Conservation (phyloP, 2,113 vertebrate species). For the Muntiacus muntjak region DNA sequence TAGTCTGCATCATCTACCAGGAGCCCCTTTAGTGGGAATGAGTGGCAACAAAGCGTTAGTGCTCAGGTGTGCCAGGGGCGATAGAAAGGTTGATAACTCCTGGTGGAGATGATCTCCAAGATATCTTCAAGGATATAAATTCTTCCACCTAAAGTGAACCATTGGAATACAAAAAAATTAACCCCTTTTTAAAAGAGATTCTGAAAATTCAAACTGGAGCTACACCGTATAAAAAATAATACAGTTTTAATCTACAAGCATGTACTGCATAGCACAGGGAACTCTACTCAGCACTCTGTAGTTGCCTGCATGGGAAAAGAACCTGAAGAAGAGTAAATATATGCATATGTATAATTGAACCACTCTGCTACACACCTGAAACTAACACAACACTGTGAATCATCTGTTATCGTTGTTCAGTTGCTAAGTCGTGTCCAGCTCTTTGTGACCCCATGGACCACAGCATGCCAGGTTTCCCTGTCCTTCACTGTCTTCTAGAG, state of each 20-base stretch:
- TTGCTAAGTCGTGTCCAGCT: background rate
- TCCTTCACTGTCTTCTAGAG: background rate
- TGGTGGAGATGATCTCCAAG: background rate
- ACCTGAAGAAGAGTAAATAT: background rate
- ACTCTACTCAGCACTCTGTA: background rate
- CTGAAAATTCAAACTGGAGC: background rate
- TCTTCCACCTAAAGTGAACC: background rate
- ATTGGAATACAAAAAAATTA: background rate
- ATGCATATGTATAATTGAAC: background rate
- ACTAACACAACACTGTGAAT: background rate
- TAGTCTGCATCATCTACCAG: background rate
- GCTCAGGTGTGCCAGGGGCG: accelerated
- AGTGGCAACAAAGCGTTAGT: background rate
- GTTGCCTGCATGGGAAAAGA: background rate
- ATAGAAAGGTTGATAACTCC: background rate
- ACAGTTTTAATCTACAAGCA: background rate
- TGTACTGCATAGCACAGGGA: background rate
- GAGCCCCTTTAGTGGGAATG: background rate
- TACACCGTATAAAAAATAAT: background rate
- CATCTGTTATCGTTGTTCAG: background rate
- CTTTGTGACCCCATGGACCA: background rate
- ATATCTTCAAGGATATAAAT: background rate
- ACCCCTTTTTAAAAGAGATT: background rate
- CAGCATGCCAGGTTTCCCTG: background rate
- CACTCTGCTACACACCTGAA: background rate